These are phyloP conservation scores for Rattus norvegicus DNA, from an alignment of 2,113 vertebrate genomes.

Conservation along the genomic window DNA sequence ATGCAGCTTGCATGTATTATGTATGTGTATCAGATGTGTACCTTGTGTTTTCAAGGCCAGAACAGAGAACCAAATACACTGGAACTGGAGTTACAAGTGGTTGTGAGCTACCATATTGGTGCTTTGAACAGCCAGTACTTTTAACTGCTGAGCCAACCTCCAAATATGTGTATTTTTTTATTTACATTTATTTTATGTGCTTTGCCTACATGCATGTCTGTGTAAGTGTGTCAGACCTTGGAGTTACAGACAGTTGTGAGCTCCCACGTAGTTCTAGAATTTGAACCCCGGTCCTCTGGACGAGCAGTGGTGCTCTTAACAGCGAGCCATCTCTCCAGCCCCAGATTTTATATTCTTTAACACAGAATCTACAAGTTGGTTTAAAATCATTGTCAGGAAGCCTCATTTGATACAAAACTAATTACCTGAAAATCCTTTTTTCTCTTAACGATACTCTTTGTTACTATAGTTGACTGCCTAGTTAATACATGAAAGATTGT, in stretches of 20 bases:
- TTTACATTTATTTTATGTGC: no score
- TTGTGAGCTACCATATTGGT: not conserved
- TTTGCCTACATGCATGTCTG: no score
- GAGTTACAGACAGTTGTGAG: not conserved
- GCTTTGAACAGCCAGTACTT: not conserved
- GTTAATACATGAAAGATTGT: not conserved
- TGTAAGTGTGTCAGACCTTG: no score
- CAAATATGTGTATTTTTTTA: not conserved
- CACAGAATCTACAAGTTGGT: not conserved
- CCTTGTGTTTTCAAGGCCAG: not conserved
- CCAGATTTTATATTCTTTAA: conserved; percentile 22
- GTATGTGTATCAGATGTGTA: not conserved
- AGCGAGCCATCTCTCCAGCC: no score
- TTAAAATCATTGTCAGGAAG: conserved; percentile 33
- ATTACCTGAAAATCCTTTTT: not conserved
- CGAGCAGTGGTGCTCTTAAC: not conserved
- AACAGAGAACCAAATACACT: not conserved
- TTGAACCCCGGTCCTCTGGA: not conserved
- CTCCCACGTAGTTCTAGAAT: not conserved
- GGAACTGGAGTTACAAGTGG: not conserved
- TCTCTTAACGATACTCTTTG: not conserved
- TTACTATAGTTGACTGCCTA: not conserved
- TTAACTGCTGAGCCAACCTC: not conserved
- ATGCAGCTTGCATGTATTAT: not conserved
- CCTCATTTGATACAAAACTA: not conserved